Evolutionary conservation across 1,140 invertebrate genomes (phyloP), one percentile per base, ranked within the genome.

Genomic region (Anastrepha ludens): DNA sequence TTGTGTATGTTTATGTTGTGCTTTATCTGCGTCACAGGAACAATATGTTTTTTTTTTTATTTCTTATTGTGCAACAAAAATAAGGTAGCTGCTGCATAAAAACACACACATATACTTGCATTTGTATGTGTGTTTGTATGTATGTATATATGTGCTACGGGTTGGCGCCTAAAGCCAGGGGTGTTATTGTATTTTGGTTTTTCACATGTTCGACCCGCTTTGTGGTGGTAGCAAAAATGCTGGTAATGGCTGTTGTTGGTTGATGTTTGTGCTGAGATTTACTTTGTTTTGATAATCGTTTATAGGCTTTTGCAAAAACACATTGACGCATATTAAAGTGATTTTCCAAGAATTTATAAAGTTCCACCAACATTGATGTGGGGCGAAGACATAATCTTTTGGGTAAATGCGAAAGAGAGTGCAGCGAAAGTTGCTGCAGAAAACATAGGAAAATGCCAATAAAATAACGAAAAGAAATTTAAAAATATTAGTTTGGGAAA

Each of bases 271-370:
- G 67, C 67, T 74, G 17, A 47, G 41, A 74, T 74, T 74, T 39
- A 74, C 67, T 74, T 74, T 74, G 67, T 74, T 74, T 44, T 74
- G 67, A 74, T 74, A 74, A 74, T 74, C 67, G 41, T 74, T 74
- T 74, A 74, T 74, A 74, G 67, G 67, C 67, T 74, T 74, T 74
- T 39, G 67, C 67, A 74, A 74, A 74, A 74, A 74, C 67, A 74
- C 67, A 74, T 74, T 74, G 67, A 74, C 41, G 39, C 67, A 74
- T 74, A 74, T 44, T 74, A 74, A 74, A 74, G 67, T 15, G 67
- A 74, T 74, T 74, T 74, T 47, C 67, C 41, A 3, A 47, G 4
- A 74, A 74, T 44, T 74, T 74, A 74, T 74, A 7, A 5, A 74
- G 41, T n/a, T 47, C 29, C 29, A 29, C 9, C 29, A 41, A 29